phyloP scores from a whole-genome alignment of 2,797 vertebrate species.

The Lithobates pipiens region DNA sequence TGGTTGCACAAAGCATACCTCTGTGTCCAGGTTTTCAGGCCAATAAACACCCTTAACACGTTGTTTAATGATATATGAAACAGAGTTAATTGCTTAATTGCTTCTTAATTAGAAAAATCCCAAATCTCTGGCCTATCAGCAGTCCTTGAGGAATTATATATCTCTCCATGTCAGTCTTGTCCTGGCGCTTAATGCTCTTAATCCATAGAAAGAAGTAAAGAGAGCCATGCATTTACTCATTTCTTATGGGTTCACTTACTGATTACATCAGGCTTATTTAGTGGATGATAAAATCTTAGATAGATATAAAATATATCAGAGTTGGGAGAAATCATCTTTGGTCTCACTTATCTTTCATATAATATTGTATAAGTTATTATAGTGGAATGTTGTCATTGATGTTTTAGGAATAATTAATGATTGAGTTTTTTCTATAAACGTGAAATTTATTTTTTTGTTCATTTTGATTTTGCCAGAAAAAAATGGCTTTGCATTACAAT shows the following conservation, averaged over 20 bases:
- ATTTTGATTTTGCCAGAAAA: too few species aligned
- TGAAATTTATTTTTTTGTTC: too few species aligned
- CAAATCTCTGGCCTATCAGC: conserved; percentile 33
- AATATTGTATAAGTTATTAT: not conserved
- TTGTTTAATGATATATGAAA: conserved; percentile 44
- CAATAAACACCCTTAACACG: conserved; percentile 32
- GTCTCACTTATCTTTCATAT: not conserved
- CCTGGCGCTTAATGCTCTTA: conserved; percentile 24
- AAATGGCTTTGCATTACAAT: too few species aligned
- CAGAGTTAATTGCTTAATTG: conserved; percentile 44
- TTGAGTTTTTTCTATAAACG: too few species aligned
- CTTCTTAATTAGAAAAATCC: conserved; percentile 42
- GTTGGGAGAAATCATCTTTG: not conserved
- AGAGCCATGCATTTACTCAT: not conserved
- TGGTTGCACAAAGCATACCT: conserved; percentile 32
- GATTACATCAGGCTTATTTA: not conserved
- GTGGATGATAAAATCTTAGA: not conserved
- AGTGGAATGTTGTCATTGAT: too few species aligned
- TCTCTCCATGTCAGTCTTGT: conserved; percentile 26
- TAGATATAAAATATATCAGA: not conserved
- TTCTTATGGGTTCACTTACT: not conserved
- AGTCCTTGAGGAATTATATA: conserved; percentile 32
- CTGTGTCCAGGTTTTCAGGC: conserved; percentile 40
- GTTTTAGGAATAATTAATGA: too few species aligned
- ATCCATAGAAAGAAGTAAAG: conserved; percentile 7